These are phyloP conservation scores for Sebastes vulpes DNA, from an alignment of 2,797 vertebrate species.

Conservation along the genomic window DNA sequence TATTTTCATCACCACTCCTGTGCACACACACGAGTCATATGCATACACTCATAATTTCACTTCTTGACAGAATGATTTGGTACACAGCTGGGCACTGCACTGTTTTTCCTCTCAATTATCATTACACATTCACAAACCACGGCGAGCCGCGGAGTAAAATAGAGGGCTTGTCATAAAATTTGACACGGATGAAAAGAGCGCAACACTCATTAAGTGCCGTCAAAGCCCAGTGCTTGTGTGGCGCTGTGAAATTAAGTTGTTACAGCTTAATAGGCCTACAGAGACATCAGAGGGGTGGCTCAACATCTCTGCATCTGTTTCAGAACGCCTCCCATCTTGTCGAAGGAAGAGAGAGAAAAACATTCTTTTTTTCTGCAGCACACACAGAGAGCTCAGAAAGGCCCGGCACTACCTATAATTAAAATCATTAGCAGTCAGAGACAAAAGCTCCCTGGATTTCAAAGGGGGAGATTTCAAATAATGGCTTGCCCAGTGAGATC, in stretches of 20 bases:
- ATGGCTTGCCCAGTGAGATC: slow-evolving; percentile 14
- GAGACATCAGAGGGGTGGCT: slow-evolving; percentile 51
- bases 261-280: slow-evolving; percentile 62
- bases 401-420: slow-evolving; percentile 34
- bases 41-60: slow-evolving; percentile 32
- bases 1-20: slow-evolving; percentile 25
- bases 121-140: slow-evolving; percentile 52
- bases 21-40: background rate
- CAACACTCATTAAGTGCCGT: slow-evolving; percentile 68
- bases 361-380: background rate
- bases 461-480: slow-evolving; percentile 30
- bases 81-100: slow-evolving; percentile 62
- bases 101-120: slow-evolving; percentile 67
- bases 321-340: slow-evolving; percentile 15
- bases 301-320: slow-evolving; percentile 54
- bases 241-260: slow-evolving; percentile 71
- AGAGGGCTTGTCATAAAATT: slow-evolving; percentile 65
- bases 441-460: slow-evolving; percentile 38
- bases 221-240: slow-evolving; percentile 53
- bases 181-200: slow-evolving; percentile 68
- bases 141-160: slow-evolving; percentile 46
- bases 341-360: slow-evolving; percentile 4
- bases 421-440: slow-evolving; percentile 41
- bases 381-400: background rate
- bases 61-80: slow-evolving; percentile 65